These are phyloP conservation scores for Prinia subflava DNA, from an alignment of 2,113 vertebrate genomes.

Conservation along the genomic window DNA sequence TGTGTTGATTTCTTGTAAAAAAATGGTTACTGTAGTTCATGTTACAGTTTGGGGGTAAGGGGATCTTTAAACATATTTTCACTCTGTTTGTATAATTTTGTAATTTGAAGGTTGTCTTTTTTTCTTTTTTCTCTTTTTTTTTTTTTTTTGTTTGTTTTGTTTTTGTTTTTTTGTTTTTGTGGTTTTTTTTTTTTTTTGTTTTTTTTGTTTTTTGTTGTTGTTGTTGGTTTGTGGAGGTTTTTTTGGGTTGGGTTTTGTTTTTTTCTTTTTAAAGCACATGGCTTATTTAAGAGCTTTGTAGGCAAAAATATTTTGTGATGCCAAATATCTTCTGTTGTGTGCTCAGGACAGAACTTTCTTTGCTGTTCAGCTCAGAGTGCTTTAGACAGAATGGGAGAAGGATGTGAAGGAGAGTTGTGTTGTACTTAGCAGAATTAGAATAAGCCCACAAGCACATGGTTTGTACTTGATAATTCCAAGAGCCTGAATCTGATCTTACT, in stretches of 20 bases:
- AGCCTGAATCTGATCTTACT: slow-evolving; percentile 27
- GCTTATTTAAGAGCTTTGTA: neutral
- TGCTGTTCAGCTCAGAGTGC: neutral
- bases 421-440: slow-evolving; percentile 46
- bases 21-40: neutral
- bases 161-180: neutral
- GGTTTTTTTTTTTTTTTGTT: neutral
- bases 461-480: slow-evolving; percentile 33
- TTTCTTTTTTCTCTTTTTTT: neutral
- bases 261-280: neutral
- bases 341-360: neutral
- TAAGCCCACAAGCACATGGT: slow-evolving; percentile 45
- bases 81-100: neutral
- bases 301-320: neutral
- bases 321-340: neutral
- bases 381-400: neutral
- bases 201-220: neutral
- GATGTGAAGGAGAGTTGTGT: slow-evolving; percentile 19
- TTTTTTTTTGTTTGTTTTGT: no score
- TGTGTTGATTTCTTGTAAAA: neutral
- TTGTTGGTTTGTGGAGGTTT: neutral
- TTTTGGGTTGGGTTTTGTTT: neutral
- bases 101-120: neutral
- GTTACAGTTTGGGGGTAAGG: neutral
- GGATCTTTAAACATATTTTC: neutral